phyloP scores from a whole-genome alignment of 2,888 invertebrate genomes.

The Eudemis profundana region DNA sequence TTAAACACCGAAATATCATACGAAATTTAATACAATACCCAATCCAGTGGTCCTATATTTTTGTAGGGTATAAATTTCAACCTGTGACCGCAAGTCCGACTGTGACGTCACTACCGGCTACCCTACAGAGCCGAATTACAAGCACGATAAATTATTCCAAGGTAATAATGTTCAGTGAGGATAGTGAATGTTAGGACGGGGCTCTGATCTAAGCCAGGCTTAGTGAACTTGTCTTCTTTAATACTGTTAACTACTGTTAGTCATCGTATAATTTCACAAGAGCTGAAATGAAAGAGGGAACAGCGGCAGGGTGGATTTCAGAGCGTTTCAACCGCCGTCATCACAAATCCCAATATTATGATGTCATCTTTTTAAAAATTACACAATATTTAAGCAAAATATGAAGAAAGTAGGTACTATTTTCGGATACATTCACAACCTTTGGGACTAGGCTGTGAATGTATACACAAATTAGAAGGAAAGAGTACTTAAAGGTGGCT shows the following conservation, averaged over 20 bases:
- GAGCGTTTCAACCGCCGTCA: no score
- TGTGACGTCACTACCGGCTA: slow-evolving; percentile 34
- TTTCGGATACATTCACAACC: no score
- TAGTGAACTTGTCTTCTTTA: slow-evolving; percentile 14
- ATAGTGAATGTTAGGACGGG: background rate
- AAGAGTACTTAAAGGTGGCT: no score
- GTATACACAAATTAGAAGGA: no score
- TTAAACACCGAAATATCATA: background rate
- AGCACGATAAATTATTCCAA: slow-evolving; percentile 30
- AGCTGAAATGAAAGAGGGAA: background rate
- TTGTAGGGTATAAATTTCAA: slow-evolving; percentile 37
- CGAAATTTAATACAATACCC: no score
- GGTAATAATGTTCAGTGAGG: slow-evolving; percentile 37
- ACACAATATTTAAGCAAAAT: no score
- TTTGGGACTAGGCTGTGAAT: no score
- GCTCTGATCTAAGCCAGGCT: slow-evolving; percentile 2
- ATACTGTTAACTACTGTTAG: background rate
- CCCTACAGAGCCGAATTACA: slow-evolving; percentile 26
- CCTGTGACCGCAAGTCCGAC: slow-evolving; percentile 38
- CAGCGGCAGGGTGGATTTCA: no score
- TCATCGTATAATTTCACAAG: background rate
- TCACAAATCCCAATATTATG: no score
- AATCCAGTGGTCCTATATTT: slow-evolving; percentile 2
- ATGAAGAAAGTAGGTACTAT: no score
- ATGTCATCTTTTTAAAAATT: no score